Evolutionary conservation across 2,113 vertebrate genomes (phyloP).

Genomic region (Osmerus mordax): DNA sequence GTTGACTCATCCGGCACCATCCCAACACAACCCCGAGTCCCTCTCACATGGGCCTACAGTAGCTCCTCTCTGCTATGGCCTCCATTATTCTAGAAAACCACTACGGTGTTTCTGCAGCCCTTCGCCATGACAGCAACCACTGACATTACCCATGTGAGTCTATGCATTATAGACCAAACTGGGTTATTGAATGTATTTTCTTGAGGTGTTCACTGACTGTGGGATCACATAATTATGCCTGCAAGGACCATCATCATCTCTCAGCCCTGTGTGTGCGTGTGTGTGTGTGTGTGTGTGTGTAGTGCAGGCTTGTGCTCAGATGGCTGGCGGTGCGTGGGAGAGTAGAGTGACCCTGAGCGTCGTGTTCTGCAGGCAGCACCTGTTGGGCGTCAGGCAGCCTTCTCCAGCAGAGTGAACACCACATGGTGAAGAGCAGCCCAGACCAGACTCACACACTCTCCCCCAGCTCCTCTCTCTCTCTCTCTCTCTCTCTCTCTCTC

Average conservation of each 20-base stretch:
- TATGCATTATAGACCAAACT: background rate
- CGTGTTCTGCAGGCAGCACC: constrained; percentile 56
- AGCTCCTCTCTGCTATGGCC: background rate
- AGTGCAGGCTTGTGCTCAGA: constrained; percentile 47
- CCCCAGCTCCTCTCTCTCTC: too few relatives aligned
- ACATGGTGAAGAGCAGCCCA: background rate
- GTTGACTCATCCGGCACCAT: constrained; percentile 1
- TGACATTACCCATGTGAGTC: background rate
- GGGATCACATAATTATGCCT: too few relatives aligned
- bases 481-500: too few relatives aligned
- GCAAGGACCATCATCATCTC: background rate
- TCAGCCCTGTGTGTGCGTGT: background rate
- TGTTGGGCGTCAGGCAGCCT: constrained; percentile 55
- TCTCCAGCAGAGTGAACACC: constrained; percentile 4
- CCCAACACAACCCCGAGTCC: background rate
- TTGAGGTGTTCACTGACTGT: background rate
- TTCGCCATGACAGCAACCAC: background rate
- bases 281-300: background rate
- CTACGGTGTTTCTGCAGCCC: background rate
- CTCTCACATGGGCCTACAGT: background rate
- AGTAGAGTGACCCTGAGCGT: constrained; percentile 50
- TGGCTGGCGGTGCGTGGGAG: constrained; percentile 65
- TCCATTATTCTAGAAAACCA: background rate
- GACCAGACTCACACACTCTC: background rate
- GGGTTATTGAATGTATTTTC: background rate